Evolutionary conservation across 2,888 invertebrate genomes (phyloP).

Genomic region (Andrena flavipes): DNA sequence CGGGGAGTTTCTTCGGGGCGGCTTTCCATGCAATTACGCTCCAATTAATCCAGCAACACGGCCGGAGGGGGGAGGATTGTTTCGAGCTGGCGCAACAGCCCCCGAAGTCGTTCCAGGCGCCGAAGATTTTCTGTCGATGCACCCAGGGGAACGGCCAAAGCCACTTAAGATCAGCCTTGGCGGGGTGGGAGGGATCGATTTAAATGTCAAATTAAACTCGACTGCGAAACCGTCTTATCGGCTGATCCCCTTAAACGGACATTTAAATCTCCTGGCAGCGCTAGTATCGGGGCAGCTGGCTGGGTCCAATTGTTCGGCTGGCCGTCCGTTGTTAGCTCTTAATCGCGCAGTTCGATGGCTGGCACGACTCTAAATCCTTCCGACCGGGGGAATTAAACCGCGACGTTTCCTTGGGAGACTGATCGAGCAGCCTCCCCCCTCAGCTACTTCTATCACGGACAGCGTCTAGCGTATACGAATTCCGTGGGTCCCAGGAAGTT

Average conservation of each 20-base stretch:
- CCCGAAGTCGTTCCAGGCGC: neutral
- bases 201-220: conserved; percentile 55
- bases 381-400: conserved; percentile 37
- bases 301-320: conserved; percentile 30
- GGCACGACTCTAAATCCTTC: conserved; percentile 10
- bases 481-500: neutral
- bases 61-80: neutral
- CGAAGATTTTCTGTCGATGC: conserved; percentile 15
- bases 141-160: neutral
- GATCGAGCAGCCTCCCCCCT: neutral
- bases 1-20: neutral
- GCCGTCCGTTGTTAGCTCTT: conserved; percentile 44
- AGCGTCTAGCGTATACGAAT: neutral
- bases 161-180: conserved; percentile 1
- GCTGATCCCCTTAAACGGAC: conserved; percentile 57
- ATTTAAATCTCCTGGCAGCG: conserved; percentile 44
- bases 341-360: conserved; percentile 40
- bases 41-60: conserved; percentile 21
- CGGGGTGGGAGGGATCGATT: conserved; percentile 24
- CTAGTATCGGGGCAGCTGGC: conserved; percentile 18
- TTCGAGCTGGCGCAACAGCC: conserved; percentile 19
- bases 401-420: conserved; percentile 26
- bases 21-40: conserved; percentile 25
- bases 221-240: conserved; percentile 47
- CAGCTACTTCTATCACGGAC: neutral